Evolutionary conservation across 2,888 invertebrate genomes (phyloP).

Genomic region (Phengaris alcon): DNA sequence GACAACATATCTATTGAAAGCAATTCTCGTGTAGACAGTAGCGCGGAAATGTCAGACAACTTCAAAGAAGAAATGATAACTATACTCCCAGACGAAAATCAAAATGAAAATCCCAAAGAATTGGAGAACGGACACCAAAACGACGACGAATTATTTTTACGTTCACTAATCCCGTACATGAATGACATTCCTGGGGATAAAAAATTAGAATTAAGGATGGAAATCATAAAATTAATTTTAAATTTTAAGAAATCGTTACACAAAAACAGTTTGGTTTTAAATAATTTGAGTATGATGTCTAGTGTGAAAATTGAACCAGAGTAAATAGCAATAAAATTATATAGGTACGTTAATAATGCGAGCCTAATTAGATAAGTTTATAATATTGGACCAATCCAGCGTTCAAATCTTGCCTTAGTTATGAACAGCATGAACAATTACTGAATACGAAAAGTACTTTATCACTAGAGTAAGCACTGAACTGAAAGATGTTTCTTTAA

Average conservation of each 20-base stretch:
- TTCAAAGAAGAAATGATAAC: background rate
- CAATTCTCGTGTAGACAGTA: background rate
- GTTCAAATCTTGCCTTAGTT: too few species aligned
- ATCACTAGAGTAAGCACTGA: too few species aligned
- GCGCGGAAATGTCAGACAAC: background rate
- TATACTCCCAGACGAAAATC: background rate
- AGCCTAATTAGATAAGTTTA: too few species aligned
- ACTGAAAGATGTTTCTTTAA: too few species aligned
- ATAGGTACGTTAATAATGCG: too few species aligned
- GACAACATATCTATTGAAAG: background rate
- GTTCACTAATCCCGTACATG: background rate
- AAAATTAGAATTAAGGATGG: background rate
- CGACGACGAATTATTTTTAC: background rate
- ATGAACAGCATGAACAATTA: too few species aligned
- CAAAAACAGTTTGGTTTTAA: background rate
- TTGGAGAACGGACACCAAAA: background rate
- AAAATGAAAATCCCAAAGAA: background rate
- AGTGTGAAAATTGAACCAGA: background rate
- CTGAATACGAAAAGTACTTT: too few species aligned
- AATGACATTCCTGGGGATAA: background rate
- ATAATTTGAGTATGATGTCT: background rate
- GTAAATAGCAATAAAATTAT: too few species aligned
- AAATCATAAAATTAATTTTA: slow-evolving; percentile 4
- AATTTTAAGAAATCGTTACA: background rate
- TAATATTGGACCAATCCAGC: too few species aligned